Conservation (phyloP, 2,113 vertebrate genomes). For the Alces alces region DNA sequence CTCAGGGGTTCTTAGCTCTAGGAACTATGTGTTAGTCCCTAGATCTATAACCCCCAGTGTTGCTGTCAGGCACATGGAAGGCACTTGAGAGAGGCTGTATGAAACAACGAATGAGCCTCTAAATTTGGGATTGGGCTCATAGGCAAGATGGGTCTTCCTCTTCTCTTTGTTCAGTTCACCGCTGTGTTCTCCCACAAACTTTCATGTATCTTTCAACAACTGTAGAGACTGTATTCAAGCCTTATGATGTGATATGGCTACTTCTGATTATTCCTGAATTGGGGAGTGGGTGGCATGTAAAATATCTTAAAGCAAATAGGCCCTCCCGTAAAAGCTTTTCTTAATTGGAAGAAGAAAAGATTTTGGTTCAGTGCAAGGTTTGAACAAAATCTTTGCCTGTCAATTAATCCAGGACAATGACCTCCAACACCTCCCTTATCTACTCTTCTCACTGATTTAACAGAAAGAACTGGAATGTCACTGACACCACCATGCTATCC, state of each 20-base stretch:
- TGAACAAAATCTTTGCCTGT: conserved; percentile 38
- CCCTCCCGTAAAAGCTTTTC: neutral
- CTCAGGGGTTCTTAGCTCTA: neutral
- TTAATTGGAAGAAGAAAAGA: neutral
- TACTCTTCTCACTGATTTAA: conserved; percentile 10
- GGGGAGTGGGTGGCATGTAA: neutral
- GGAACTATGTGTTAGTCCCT: neutral
- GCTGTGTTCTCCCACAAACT: neutral
- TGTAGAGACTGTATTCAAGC: neutral
- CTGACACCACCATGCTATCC: neutral
- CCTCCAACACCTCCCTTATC: conserved; percentile 31
- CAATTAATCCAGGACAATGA: conserved; percentile 38
- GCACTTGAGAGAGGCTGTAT: neutral
- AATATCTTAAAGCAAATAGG: conserved; percentile 39
- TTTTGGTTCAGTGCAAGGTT: conserved; percentile 4
- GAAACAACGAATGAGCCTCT: neutral
- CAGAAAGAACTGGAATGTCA: neutral
- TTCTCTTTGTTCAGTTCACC: neutral
- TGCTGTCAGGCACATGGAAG: neutral
- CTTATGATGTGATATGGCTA: neutral
- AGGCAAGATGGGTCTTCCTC: neutral
- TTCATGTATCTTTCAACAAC: neutral
- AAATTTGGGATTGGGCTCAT: neutral
- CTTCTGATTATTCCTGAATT: neutral
- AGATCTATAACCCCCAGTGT: neutral